These are phyloP conservation scores for Sinella curviseta DNA, from an alignment of 1,140 invertebrate genomes.

Conservation along the genomic window DNA sequence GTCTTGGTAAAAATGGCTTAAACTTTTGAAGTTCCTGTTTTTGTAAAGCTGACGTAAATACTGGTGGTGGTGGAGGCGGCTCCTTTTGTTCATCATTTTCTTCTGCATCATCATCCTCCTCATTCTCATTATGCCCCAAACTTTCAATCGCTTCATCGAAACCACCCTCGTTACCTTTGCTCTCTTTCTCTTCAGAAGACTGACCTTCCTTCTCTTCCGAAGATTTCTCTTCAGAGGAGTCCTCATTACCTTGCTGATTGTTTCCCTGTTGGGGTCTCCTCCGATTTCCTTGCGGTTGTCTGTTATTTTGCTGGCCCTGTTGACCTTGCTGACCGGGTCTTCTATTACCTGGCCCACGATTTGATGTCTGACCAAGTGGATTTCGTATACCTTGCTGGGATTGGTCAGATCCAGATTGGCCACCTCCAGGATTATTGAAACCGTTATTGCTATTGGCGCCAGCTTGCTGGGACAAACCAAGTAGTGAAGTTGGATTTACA, in stretches of 20 bases:
- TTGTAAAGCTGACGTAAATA: background rate
- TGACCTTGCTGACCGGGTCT: background rate
- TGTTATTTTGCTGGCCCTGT: too few relatives aligned
- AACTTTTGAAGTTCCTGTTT: background rate
- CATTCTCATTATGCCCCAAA: background rate
- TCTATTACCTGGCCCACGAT: background rate
- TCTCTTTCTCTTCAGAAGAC: background rate
- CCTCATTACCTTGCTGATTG: background rate
- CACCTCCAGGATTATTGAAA: background rate
- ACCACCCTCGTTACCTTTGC: background rate
- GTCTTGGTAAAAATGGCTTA: background rate
- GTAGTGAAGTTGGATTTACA: too few relatives aligned
- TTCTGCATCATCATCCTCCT: background rate
- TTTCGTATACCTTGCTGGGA: background rate
- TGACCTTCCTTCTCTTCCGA: too few relatives aligned
- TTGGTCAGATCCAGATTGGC: background rate
- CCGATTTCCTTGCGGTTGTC: background rate
- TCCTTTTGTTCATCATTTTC: background rate
- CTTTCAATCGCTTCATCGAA: background rate
- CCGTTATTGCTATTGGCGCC: too few relatives aligned
- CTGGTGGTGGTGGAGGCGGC: background rate
- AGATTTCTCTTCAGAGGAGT: background rate
- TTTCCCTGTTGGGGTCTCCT: background rate
- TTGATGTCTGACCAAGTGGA: background rate
- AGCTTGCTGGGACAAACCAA: too few relatives aligned